Evolutionary conservation across 1,140 invertebrate species (phyloP), one percentile per base, ranked within the genome.

Genomic region (Dryas iulia): DNA sequence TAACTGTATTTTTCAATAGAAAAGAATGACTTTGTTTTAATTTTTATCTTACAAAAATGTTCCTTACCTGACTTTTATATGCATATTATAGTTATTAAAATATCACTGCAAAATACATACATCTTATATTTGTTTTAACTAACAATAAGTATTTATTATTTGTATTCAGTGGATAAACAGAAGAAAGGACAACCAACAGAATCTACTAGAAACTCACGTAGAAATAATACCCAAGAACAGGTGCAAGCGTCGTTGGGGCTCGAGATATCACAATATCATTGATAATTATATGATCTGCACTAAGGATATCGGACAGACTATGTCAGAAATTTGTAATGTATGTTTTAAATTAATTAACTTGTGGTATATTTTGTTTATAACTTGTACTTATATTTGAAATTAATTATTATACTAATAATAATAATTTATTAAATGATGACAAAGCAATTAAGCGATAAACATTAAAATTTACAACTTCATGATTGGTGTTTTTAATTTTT

Each of bases 271-370:
- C 61, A 84, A 87, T 24, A 87, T 90, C 28, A 90, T 90, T 24
- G 85, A 90, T 8, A 84, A 90, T 53, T 86, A 90, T 33, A 90
- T 90, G 87, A 84, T 90, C 12, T 90, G 87, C 66, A 78, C 84
- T 1, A 86, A 83, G 28, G 86, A 89, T 31, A 71, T 85, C 1
- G 85, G 85, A 39, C 80, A 85, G 56, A 83, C 85, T n/a, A 87
- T 89, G 84, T 87, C 87, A 0, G 87, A 87, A 52, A 89, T 89
- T 57, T 89, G 86, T 76, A 84, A 83, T 52, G 86, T 89, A 81
- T 64, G 79, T 61, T 26, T 59, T 23, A 53, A 67, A 31, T 8
- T 54, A 10, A 30, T 63, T 54, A 30, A 25, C 24, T 11, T 61
- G 26, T 52, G 33, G 33, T n/a, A 62, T 31, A 52, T 30, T 54